Percentiles rank a stretch among this genome's conserved stretches.
Conservation (phyloP, 1,140 invertebrate genomes). For the Sinonovacula constricta region DNA sequence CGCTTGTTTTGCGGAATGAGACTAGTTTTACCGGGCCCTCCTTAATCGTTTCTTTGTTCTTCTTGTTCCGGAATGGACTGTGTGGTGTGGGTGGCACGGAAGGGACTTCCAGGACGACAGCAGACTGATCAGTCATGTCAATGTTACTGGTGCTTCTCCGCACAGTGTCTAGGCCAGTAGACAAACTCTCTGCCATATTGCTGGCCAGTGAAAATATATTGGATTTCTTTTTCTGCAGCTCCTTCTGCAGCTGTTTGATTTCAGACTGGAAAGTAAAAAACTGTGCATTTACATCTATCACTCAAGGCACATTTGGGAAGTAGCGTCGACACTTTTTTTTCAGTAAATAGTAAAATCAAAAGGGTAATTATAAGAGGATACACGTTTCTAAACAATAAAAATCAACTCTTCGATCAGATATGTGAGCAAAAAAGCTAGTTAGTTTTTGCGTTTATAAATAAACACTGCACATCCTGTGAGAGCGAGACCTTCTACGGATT, state of each 20-base stretch:
- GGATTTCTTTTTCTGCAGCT: constrained; percentile 54
- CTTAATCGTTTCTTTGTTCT: background rate
- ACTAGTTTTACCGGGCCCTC: constrained; percentile 31
- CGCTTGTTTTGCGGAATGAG: constrained; percentile 33
- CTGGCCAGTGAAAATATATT: constrained; percentile 34
- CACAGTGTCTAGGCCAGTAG: constrained; percentile 15
- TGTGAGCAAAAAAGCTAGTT: too few relatives aligned
- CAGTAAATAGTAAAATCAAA: too few relatives aligned
- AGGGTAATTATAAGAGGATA: too few relatives aligned
- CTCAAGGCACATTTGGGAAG: too few relatives aligned
- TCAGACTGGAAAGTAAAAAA: constrained; percentile 56
- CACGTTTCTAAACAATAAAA: too few relatives aligned
- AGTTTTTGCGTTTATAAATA: too few relatives aligned
- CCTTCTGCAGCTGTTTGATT: constrained; percentile 55
- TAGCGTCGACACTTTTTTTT: too few relatives aligned
- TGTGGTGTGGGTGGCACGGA: background rate
- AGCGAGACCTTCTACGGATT: too few relatives aligned
- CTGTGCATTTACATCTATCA: too few relatives aligned
- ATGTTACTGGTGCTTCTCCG: constrained; percentile 15
- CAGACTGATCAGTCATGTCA: constrained; percentile 1
- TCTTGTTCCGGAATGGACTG: constrained; percentile 33
- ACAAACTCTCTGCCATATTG: constrained; percentile 24
- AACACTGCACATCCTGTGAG: too few relatives aligned
- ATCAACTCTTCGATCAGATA: too few relatives aligned
- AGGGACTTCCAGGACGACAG: background rate